Evolutionary conservation across 2,797 vertebrate genomes (phyloP), one percentile per base, ranked within the genome.

Genomic region (Premnoplex brunnescens): DNA sequence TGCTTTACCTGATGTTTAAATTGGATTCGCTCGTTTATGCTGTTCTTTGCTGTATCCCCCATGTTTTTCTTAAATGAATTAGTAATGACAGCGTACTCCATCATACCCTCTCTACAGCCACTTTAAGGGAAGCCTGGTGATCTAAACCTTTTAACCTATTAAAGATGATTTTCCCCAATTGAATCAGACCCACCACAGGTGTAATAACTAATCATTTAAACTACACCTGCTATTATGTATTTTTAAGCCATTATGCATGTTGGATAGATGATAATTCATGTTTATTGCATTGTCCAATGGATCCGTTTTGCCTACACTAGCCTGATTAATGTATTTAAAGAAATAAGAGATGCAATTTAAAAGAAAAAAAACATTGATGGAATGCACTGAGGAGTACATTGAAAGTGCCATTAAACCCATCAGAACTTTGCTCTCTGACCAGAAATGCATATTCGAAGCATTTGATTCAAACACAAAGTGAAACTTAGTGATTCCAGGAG

Each of bases 81-180:
- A 99, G 99, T 98, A 98, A 99, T 98, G 98, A 99, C 99, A 99
- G 98, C 97, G 93, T 98, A 98, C 98, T 99, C 99, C 99, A 99
- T 99, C 99, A 99, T 98, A 98, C 98, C 99, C 98, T 99, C 98
- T 99, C 98, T 99, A 98, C 99, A 99, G 99, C 99, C 98, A 99
- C 99, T 99, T 99, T 99, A 98, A 99, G 98, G 98, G 99, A 99
- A 99, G 98, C 99, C 98, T 98, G 98, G 99, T 99, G 99, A 99
- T 99, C 99, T 99, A 99, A 99, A 99, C 99, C 99, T 99, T 99
- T 99, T 99, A 99, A 99, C 99, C 99, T 99, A 99, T 99, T 99
- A 99, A 99, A 98, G 98, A 99, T 99, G 99, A 99, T 99, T 99
- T 99, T 98, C 98, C 98, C 99, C 99, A 99, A 99, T 99, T 99